Evolutionary conservation across 2,888 invertebrate genomes (phyloP).

Genomic region (Heliconius charithonia): DNA sequence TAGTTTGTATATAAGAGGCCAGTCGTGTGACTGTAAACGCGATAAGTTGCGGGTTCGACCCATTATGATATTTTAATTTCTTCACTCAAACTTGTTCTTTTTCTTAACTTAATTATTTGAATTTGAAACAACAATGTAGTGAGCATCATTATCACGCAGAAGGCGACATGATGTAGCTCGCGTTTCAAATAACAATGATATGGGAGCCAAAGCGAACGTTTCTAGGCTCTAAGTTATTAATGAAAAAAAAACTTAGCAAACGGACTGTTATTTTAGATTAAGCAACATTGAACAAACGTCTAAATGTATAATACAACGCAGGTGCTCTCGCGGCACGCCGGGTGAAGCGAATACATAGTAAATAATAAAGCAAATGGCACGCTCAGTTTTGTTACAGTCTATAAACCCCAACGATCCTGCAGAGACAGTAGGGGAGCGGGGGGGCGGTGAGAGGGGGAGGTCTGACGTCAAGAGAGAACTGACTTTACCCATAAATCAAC

Average conservation of each 20-base stretch:
- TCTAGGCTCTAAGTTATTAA: not conserved
- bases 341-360: not conserved
- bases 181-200: not conserved
- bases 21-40: no score
- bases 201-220: not conserved
- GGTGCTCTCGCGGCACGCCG: not conserved
- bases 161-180: not conserved
- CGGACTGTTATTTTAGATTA: not conserved
- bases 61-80: no score
- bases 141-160: not conserved
- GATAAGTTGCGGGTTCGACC: no score
- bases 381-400: not conserved
- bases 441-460: not conserved
- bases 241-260: not conserved
- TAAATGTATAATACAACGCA: not conserved
- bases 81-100: no score
- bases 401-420: slow-evolving; percentile 12
- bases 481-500: not conserved
- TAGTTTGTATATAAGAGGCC: no score
- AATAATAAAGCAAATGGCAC: slow-evolving; percentile 20
- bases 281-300: not conserved
- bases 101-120: no score
- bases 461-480: slow-evolving; percentile 12
- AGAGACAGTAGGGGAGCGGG: not conserved
- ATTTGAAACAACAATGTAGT: not conserved